Base-by-base conservation (phyloP, 1,140 invertebrate genomes). In the Mycetomoellerius zeteki region DNA sequence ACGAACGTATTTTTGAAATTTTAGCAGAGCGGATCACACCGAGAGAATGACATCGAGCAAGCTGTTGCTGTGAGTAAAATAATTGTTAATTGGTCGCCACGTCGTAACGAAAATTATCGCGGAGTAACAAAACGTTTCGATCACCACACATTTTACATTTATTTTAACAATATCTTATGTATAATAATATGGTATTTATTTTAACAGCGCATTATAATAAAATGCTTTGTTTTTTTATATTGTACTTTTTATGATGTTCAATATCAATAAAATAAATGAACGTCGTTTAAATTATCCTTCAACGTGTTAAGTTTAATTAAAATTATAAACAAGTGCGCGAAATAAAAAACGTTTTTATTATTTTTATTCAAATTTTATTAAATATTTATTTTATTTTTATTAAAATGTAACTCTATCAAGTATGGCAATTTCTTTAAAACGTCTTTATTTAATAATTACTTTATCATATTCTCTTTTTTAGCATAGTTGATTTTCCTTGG, bases 21-120 rank as follows among this genome's bases (percentile, higher is more conserved):
- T 58, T 7, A 16, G 24, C 37, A 19, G 1, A 27, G 2, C 27
- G n/a, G 14, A 30, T n/a, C 14, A 12, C 24, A 27, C 6, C 33
- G 52, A 73, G 43, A 82, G 43, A 54, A 75, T 84, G 80, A 50
- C 54, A 47, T 16, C 69, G 24, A 30, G 43, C 14, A 21, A 62
- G 30, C 4, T 84, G 27, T 16, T n/a, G 37, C 14, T 84, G 80
- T 84, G 54, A 84, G 80, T 84, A 60, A 58, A 82, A 30, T 43
- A 4, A 72, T 52, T 30, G 1, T 64, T 58, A 14, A 64, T n/a
- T 16, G 16, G 3, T 24, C 33, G 52, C 10, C 12, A 5, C 24
- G 3, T 3, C 21, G 14, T 50, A 69, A 1, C 30, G 6, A 71
- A 43, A 27, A 56, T 56, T 8, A 21, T 52, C 16, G 19, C 37